Evolutionary conservation across 2,797 vertebrate species (phyloP), one percentile per base, ranked within the genome.

Genomic region (Falco rusticolus): DNA sequence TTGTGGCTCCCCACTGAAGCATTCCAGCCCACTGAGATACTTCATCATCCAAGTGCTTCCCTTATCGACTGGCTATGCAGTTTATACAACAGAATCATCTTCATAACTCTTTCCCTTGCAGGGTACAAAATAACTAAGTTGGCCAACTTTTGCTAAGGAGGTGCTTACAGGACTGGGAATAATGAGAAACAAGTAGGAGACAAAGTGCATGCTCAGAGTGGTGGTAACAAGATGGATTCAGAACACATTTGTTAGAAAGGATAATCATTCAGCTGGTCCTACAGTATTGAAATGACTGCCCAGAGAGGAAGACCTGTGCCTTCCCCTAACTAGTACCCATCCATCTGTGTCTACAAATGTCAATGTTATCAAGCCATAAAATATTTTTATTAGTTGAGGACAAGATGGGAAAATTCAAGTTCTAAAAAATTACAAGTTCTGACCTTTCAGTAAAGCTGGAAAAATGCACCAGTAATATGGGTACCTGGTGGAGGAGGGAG

Each of bases 311-410:
- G 28, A 26, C 2, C 41, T 18, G 50, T 1, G 39, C 21, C 47
- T 31, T 48, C 70, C 37, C 20, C 57, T 21, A 7, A 31, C 5
- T 14, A 50, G 53, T 66, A 21, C 9, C 3, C 48, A 60, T 1
- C 31, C 60, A 18, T 4, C 78, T 24, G 26, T 16, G 51, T 0
- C 34, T 7, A 16, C 53, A 63, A 26, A 28, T 1, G 3, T 3
- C 50, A 33, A 4, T 0, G 0, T 9, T 11, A 2, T 0, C 16
- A 9, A 74, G 43, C 19, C 33, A 9, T 0, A 41, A 4, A 33
- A 50, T 13, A 17, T 3, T 34, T 74, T 3, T 31, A 3, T 9
- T 31, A n/a, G 22, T 0, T 9, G 37, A 41, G 47, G 7, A n/a
- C 34, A 76, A n/a, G 74, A 70, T 1, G 16, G 47, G 13, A 31